These are phyloP conservation scores for Tupiocoris notatus DNA, from an alignment of 2,888 invertebrate species.

Conservation along the genomic window DNA sequence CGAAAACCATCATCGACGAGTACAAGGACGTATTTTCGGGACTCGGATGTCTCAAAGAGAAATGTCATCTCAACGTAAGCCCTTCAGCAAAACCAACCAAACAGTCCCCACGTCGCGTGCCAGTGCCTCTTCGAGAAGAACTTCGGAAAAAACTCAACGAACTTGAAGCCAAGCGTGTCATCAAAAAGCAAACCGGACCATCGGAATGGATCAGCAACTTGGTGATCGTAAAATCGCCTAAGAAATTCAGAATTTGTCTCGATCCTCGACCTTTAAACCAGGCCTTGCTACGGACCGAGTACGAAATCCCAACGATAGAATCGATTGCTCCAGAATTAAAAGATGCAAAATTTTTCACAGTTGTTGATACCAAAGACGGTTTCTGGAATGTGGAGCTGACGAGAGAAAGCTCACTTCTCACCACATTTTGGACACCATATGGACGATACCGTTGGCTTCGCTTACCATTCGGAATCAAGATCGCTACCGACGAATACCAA, in stretches of 20 bases:
- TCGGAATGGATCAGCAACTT: conserved; percentile 81
- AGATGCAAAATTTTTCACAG: conserved; percentile 47
- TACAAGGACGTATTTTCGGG: too few relatives aligned
- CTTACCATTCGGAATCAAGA: conserved; percentile 49
- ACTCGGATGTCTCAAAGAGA: too few relatives aligned
- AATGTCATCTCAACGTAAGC: too few relatives aligned
- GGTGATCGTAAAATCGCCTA: neutral
- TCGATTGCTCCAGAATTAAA: conserved; percentile 14
- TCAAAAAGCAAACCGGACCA: conserved; percentile 89
- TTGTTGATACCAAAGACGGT: conserved; percentile 50
- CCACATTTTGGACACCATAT: conserved; percentile 49
- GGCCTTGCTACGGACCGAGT: conserved; percentile 4
- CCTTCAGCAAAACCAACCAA: neutral
- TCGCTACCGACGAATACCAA: conserved; percentile 1
- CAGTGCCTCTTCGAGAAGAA: neutral
- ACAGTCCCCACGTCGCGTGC: neutral
- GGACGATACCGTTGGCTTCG: conserved; percentile 48
- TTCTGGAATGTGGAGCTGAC: conserved; percentile 49
- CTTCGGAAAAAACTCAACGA: neutral
- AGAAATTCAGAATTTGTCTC: conserved; percentile 12
- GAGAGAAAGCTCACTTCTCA: conserved; percentile 44
- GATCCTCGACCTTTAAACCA: conserved; percentile 15
- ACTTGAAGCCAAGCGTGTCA: conserved; percentile 72
- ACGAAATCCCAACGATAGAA: conserved; percentile 13
- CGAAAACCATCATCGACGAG: neutral